Conservation (phyloP, 2,888 invertebrate genomes). For the Scaptomyza caliginosa region DNA sequence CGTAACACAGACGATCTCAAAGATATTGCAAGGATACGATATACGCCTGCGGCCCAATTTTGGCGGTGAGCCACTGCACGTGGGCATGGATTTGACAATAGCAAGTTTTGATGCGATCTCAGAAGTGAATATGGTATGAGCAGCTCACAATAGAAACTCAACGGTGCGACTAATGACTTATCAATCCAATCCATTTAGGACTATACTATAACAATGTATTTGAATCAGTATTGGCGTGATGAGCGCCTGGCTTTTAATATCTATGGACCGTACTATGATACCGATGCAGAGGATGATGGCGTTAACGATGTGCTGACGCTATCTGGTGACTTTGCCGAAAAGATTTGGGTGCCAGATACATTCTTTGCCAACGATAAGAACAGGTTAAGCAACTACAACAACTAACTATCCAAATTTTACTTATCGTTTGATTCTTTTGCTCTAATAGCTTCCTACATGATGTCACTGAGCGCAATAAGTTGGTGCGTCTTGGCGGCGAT, state of each 20-base stretch:
- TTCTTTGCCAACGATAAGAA: slow-evolving; percentile 99
- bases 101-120: slow-evolving; percentile 99
- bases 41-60: slow-evolving; percentile 96
- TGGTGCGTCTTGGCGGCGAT: slow-evolving; percentile 95
- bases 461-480: slow-evolving; percentile 98
- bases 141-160: too few species aligned
- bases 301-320: slow-evolving; percentile 95
- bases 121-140: slow-evolving; percentile 99
- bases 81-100: slow-evolving; percentile 98
- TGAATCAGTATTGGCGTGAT: slow-evolving; percentile 99
- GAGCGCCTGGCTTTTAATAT: slow-evolving; percentile 95
- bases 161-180: too few species aligned
- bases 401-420: too few species aligned
- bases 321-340: slow-evolving; percentile 98
- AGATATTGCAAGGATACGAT: slow-evolving; percentile 95
- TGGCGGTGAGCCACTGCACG: slow-evolving; percentile 95
- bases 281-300: slow-evolving; percentile 83
- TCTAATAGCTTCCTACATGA: slow-evolving; percentile 94
- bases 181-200: slow-evolving; percentile 88
- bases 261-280: slow-evolving; percentile 82
- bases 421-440: neutral
- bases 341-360: slow-evolving; percentile 99
- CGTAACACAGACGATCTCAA: slow-evolving; percentile 95
- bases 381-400: slow-evolving; percentile 86
- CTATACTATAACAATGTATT: slow-evolving; percentile 98